A percentile compares a stretch with the other conserved stretches of the same genome.
These are phyloP conservation scores for Eledona agricola DNA, from an alignment of 2,888 invertebrate species.

Conservation along the genomic window DNA sequence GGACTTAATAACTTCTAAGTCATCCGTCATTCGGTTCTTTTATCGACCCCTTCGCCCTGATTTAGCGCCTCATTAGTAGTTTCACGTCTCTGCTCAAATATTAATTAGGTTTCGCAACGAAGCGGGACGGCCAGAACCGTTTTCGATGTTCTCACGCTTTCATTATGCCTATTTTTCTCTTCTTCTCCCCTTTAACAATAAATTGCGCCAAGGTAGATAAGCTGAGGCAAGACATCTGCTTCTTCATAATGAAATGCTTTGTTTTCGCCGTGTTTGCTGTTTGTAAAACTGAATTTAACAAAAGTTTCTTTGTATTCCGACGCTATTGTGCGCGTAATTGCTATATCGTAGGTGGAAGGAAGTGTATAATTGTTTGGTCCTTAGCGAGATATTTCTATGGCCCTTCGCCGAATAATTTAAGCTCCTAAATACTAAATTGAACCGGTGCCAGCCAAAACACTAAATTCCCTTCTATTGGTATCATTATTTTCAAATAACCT, in stretches of 20 bases:
- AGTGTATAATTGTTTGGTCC: constrained; percentile 34
- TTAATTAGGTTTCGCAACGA: constrained; percentile 21
- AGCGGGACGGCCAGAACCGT: constrained; percentile 7
- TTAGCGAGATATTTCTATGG: constrained; percentile 24
- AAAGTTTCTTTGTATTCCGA: constrained; percentile 40
- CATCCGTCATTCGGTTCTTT: constrained; percentile 23
- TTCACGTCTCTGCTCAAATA: constrained; percentile 16
- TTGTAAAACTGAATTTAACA: constrained; percentile 44
- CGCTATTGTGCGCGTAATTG: constrained; percentile 42
- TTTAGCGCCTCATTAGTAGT: constrained; percentile 25
- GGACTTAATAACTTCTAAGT: constrained; percentile 28
- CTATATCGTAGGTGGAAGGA: constrained; percentile 42
- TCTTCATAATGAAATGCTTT: constrained; percentile 44
- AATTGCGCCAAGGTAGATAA: constrained; percentile 39
- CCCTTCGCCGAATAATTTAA: constrained; percentile 2
- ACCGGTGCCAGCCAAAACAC: no score
- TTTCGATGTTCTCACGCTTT: constrained; percentile 29
- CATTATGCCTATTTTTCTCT: constrained; percentile 25
- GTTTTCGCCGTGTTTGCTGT: constrained; percentile 38
- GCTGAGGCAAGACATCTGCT: constrained; percentile 42
- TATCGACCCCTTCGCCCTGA: constrained; percentile 20
- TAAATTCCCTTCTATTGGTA: no score
- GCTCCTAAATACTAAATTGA: no score
- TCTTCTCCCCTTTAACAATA: constrained; percentile 29
- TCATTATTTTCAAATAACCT: no score